Evolutionary conservation across 2,888 invertebrate species (phyloP).

Genomic region (Acronicta leporina): DNA sequence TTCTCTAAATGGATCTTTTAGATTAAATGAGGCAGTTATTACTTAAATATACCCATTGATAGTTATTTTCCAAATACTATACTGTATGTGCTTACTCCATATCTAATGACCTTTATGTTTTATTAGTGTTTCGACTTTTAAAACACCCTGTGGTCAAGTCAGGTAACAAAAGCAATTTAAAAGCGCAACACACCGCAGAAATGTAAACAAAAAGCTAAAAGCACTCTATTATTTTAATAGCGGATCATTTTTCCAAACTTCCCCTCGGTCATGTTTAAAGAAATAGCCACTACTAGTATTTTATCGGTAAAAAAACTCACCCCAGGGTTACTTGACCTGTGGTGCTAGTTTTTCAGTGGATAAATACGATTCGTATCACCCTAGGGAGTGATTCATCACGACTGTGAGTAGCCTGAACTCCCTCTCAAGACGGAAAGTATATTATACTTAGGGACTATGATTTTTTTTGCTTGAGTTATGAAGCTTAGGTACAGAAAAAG

Average conservation of each 20-base stretch:
- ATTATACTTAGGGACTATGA: slow-evolving; percentile 57
- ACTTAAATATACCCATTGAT: too few species aligned
- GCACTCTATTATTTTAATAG: slow-evolving; percentile 58
- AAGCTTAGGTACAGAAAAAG: slow-evolving; percentile 4
- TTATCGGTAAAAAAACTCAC: slow-evolving; percentile 55
- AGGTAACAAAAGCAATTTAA: slow-evolving; percentile 1
- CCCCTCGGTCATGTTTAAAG: slow-evolving; percentile 58
- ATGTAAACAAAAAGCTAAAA: slow-evolving; percentile 52
- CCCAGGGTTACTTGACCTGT: slow-evolving; percentile 53
- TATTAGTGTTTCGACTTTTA: neutral
- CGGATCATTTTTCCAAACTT: slow-evolving; percentile 52
- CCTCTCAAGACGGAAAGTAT: slow-evolving; percentile 48
- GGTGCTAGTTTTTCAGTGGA: slow-evolving; percentile 48
- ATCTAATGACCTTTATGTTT: too few species aligned
- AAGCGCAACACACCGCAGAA: slow-evolving; percentile 33
- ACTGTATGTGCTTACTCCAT: too few species aligned
- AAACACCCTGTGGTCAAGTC: neutral
- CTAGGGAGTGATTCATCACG: slow-evolving; percentile 67
- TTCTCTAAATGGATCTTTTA: too few species aligned
- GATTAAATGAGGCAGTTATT: too few species aligned
- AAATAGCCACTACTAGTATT: slow-evolving; percentile 51
- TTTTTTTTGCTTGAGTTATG: slow-evolving; percentile 53
- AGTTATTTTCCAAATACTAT: too few species aligned
- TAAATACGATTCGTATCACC: slow-evolving; percentile 51
- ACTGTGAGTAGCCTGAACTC: slow-evolving; percentile 48